These are phyloP conservation scores for Salvelinus namaycush DNA, from an alignment of 2,113 vertebrate species.

Conservation along the genomic window DNA sequence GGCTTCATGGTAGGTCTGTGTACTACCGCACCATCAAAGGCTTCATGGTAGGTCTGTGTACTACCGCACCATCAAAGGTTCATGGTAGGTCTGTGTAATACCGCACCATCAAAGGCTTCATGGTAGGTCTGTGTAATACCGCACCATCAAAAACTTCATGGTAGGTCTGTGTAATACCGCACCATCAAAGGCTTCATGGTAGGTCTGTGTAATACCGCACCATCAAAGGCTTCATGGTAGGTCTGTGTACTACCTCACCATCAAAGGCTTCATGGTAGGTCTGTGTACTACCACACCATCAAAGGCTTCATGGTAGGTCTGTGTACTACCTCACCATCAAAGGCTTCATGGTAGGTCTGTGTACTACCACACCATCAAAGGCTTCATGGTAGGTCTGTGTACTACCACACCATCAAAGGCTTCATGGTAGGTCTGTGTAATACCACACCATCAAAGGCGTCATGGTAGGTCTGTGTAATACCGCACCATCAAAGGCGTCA, in stretches of 20 bases:
- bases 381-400: conserved; percentile 84
- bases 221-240: conserved; percentile 91
- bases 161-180: conserved; percentile 80
- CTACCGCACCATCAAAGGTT: conserved; percentile 96
- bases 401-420: conserved; percentile 94
- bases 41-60: conserved; percentile 84
- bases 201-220: conserved; percentile 83
- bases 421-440: conserved; percentile 84
- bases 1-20: conserved; percentile 84
- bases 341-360: conserved; percentile 85
- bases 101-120: conserved; percentile 93
- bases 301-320: conserved; percentile 88
- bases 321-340: conserved; percentile 90
- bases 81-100: conserved; percentile 84
- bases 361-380: conserved; percentile 93
- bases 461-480: conserved; percentile 84
- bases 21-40: conserved; percentile 95
- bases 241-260: conserved; percentile 84
- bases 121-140: conserved; percentile 83
- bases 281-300: conserved; percentile 87
- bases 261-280: conserved; percentile 91
- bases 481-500: conserved; percentile 93
- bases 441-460: conserved; percentile 96
- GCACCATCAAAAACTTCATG: conserved; percentile 96
- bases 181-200: conserved; percentile 96